Base-by-base conservation (phyloP, 2,113 vertebrate species). In the Alces alces region DNA sequence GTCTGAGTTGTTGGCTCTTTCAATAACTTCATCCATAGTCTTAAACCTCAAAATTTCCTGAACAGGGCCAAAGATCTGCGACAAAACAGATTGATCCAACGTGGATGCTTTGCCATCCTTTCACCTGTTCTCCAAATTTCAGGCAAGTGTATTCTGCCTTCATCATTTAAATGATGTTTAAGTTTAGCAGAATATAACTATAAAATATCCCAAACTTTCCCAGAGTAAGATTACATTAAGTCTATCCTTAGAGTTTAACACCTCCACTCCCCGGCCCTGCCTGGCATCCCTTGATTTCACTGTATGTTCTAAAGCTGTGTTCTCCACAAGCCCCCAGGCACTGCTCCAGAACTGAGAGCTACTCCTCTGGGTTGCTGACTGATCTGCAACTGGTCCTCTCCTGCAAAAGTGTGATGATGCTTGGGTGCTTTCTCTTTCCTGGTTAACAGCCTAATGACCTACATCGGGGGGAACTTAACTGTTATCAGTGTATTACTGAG, bases 41-140 rank as follows among this genome's bases (percentile, higher is more conserved):
- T 99, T 99, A 98, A 99, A 99, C 98, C 99, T 99, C 99, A 99
- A 98, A 96, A 99, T 99, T 98, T 99, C 99, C 99, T 99, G 99
- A 95, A 99, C 99, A 1, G 99, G 99, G 58, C 99, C 99, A 98
- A 99, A 99, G 98, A 99, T 99, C 99, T 99, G 98, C n/a, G 96
- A 87, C 61, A 78, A 89, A 87, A 95, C 0, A 28, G 30, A 73
- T 2, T 19, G 39, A 58, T 30, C 86, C 78, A 78, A 50, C 2
- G 3, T 7, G 7, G 50, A 4, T 52, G 33, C 25, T 85, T 17
- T 30, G 39, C 16, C 9, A 21, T n/a, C 54, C 27, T 39, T 64
- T 64, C 17, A 25, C 33, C 64, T 93, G 33, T n/a, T 58, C 28
- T 57, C 30, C 11, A 47, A 6, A 28, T 45, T 86, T 84, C 78